Base-by-base conservation (phyloP, 1,140 invertebrate species). In the Thaumetopoea pityocampa region DNA sequence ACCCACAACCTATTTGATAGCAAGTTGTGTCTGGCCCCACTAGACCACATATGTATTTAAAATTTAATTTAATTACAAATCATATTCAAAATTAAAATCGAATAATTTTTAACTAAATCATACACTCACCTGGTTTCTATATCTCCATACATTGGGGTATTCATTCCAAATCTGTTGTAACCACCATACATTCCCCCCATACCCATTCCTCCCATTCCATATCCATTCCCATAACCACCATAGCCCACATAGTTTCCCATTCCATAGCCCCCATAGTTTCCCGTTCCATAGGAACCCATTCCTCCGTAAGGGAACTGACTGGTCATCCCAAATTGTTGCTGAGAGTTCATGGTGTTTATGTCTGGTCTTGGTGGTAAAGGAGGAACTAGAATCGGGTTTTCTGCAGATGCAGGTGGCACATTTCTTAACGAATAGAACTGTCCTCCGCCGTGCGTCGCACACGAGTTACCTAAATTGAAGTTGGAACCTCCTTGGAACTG, bases 81-180 rank as follows among this genome's bases (percentile, higher is more conserved):
- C n/a, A 23, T 7, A 23, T 8, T 9, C 20, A 7, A 15, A 10
- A 27, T 11, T 18, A 18, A 11, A 27, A 23, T 30, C 8, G 4
- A 20, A 11, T 11, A 19, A 14, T 8, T 6, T 17, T 4, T 2
- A 24, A 16, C 12, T 36, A 26, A 26, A 37, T 3, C 8, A 30
- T 33, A 41, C 9, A 34, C 32, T 50, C 69, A 89, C 88, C 89
- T 88, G 55, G 86, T 88, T 77, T 90, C 90, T 32, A 89, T 86
- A 78, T 90, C 88, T 41, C 87, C 88, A 49, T 86, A 86, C 41
- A 84, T 78, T 11, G 80, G 76, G 1, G 7, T 11, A 28, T 5
- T 11, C 5, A 30, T 5, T 43, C 85, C 82, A 54, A 80, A 87
- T 57, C 85, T 64, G 43, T 85, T 82, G 61, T 67, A 77, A 22